phyloP scores from a whole-genome alignment of 2,888 invertebrate species.

The Alsophila aescularia region DNA sequence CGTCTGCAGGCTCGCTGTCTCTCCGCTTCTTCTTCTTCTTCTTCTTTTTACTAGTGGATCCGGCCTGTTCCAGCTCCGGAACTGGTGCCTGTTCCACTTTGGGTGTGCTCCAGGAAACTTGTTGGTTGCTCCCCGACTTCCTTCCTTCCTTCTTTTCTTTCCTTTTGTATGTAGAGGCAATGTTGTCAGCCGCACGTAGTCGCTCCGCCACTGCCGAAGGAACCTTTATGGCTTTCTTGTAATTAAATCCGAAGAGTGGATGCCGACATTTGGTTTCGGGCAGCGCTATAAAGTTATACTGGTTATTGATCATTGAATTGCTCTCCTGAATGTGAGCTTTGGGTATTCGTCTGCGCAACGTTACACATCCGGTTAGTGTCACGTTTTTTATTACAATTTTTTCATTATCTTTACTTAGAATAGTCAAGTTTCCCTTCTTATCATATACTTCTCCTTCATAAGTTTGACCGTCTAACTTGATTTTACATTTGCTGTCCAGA shows the following conservation, averaged over 20 bases:
- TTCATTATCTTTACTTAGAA: constrained; percentile 44
- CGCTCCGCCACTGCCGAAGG: constrained; percentile 50
- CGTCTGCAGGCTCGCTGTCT: neutral
- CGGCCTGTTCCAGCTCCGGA: neutral
- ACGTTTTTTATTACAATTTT: constrained; percentile 50
- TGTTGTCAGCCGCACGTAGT: too few species aligned
- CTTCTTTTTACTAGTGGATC: neutral
- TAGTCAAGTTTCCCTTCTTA: constrained; percentile 37
- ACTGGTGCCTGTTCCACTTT: neutral
- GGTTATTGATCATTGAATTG: constrained; percentile 47
- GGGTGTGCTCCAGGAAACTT: neutral
- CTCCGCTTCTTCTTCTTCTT: constrained; percentile 18
- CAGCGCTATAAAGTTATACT: constrained; percentile 62
- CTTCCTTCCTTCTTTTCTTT: neutral
- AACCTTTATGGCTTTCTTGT: constrained; percentile 62
- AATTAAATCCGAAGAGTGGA: constrained; percentile 69
- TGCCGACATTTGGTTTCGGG: constrained; percentile 73
- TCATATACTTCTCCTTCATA: constrained; percentile 56
- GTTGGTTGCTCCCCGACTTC: neutral
- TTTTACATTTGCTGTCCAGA: constrained; percentile 59
- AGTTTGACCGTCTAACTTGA: constrained; percentile 62
- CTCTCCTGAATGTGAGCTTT: constrained; percentile 59
- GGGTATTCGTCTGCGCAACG: constrained; percentile 63
- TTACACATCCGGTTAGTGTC: constrained; percentile 49
- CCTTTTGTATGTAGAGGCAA: neutral